A percentile compares a stretch with the other conserved stretches of the same genome.
These are phyloP conservation scores for Ceratoteleas bidentatus DNA, from an alignment of 1,140 invertebrate genomes.

Conservation along the genomic window DNA sequence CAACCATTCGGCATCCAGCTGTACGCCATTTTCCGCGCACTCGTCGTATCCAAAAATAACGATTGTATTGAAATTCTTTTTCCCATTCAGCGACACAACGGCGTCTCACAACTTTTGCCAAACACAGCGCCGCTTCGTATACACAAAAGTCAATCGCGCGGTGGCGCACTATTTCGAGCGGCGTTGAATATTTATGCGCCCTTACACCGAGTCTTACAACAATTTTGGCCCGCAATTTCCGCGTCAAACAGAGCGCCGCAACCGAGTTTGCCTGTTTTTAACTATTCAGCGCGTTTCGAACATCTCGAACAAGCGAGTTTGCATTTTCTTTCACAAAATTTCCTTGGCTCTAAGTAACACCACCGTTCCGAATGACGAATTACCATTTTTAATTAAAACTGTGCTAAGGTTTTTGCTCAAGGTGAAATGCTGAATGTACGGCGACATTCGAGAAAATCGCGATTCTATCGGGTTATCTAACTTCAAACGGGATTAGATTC, in stretches of 20 bases:
- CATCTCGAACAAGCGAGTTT: too few relatives aligned
- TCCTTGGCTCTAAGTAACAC: too few relatives aligned
- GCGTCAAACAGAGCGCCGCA: not conserved
- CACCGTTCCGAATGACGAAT: too few relatives aligned
- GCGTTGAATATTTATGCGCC: conserved; percentile 33
- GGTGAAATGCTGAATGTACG: too few relatives aligned
- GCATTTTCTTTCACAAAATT: too few relatives aligned
- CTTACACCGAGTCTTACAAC: conserved; percentile 20
- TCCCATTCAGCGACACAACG: conserved; percentile 23
- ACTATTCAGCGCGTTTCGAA: not conserved
- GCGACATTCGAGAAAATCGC: too few relatives aligned
- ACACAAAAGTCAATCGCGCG: conserved; percentile 19
- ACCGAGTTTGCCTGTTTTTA: not conserved
- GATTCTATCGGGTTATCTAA: too few relatives aligned
- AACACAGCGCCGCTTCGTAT: conserved; percentile 19
- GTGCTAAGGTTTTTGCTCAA: too few relatives aligned
- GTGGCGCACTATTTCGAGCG: conserved; percentile 23
- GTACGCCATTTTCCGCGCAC: conserved; percentile 16
- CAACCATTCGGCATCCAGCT: conserved; percentile 32
- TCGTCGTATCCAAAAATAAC: conserved; percentile 45
- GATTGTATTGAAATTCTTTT: conserved; percentile 33
- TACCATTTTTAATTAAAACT: too few relatives aligned
- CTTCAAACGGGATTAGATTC: too few relatives aligned
- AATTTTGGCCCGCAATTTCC: conserved; percentile 20
- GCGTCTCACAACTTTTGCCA: conserved; percentile 11